Conservation (phyloP, 2,888 invertebrate genomes). For the Chamaedrilus cognettii region DNA sequence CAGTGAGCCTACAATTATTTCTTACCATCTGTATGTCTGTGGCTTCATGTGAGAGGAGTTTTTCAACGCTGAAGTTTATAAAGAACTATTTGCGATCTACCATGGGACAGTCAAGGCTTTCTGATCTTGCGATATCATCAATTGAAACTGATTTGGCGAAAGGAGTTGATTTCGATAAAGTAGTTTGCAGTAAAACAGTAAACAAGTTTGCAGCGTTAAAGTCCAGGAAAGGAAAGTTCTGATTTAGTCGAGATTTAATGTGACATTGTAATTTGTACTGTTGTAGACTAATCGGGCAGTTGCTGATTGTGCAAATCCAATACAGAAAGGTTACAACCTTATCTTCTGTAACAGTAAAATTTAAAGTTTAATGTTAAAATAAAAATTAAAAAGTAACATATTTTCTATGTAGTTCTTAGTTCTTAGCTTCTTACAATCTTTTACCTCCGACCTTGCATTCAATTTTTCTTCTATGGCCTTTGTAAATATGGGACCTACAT, state of each 20-base stretch:
- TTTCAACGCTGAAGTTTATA: neutral
- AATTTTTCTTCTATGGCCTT: too few relatives aligned
- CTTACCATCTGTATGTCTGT: neutral
- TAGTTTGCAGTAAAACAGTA: neutral
- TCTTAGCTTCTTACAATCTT: too few relatives aligned
- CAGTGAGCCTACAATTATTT: neutral
- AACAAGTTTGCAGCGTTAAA: neutral
- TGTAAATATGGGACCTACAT: too few relatives aligned
- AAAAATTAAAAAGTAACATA: too few relatives aligned
- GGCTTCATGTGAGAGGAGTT: constrained; percentile 2
- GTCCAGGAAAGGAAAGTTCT: neutral
- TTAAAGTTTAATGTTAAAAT: too few relatives aligned
- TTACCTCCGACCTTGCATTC: too few relatives aligned
- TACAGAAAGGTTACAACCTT: neutral
- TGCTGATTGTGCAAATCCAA: neutral
- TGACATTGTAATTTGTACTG: neutral
- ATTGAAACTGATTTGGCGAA: neutral
- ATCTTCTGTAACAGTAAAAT: neutral
- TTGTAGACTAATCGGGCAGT: neutral
- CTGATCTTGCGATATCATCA: neutral
- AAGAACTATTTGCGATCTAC: constrained; percentile 10
- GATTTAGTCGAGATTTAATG: neutral
- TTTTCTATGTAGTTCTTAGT: too few relatives aligned
- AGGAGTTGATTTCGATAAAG: too few relatives aligned
- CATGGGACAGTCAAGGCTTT: constrained; percentile 14